Evolutionary conservation across 2,888 invertebrate genomes (phyloP).

Genomic region (Scotopteryx bipunctaria): DNA sequence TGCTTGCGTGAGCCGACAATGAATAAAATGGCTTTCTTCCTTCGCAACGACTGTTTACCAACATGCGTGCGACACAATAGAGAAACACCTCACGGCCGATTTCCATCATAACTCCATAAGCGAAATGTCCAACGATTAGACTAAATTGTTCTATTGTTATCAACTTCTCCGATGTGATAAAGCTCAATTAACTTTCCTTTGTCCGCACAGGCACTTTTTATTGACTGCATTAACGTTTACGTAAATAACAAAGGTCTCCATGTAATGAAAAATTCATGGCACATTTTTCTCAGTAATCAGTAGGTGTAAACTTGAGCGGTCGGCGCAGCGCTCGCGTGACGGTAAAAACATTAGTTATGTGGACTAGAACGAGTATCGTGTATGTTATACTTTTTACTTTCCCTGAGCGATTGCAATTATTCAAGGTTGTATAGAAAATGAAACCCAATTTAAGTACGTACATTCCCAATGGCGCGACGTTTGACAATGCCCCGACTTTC

Average conservation of each 20-base stretch:
- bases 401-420: constrained; percentile 44
- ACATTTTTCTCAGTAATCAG: constrained; percentile 30
- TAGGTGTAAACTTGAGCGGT: constrained; percentile 27
- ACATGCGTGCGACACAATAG: constrained; percentile 30
- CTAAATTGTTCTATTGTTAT: constrained; percentile 33
- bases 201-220: constrained; percentile 17
- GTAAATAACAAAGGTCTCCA: constrained; percentile 12
- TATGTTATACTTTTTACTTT: constrained; percentile 35
- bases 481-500: constrained; percentile 57
- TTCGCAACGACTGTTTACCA: constrained; percentile 27
- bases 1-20: constrained; percentile 31
- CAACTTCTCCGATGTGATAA: constrained; percentile 24
- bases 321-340: constrained; percentile 31
- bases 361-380: constrained; percentile 33
- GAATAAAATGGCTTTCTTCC: constrained; percentile 28
- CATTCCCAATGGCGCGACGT: constrained; percentile 52
- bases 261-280: constrained; percentile 25
- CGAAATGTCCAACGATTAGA: constrained; percentile 27
- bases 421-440: constrained; percentile 61
- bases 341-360: constrained; percentile 32
- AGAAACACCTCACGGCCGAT: constrained; percentile 28
- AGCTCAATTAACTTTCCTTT: constrained; percentile 18
- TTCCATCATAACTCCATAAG: constrained; percentile 28
- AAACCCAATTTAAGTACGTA: constrained; percentile 63
- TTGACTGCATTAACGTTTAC: constrained; percentile 5